Conservation (phyloP, 2,888 invertebrate genomes). For the Esperia sulphurella region DNA sequence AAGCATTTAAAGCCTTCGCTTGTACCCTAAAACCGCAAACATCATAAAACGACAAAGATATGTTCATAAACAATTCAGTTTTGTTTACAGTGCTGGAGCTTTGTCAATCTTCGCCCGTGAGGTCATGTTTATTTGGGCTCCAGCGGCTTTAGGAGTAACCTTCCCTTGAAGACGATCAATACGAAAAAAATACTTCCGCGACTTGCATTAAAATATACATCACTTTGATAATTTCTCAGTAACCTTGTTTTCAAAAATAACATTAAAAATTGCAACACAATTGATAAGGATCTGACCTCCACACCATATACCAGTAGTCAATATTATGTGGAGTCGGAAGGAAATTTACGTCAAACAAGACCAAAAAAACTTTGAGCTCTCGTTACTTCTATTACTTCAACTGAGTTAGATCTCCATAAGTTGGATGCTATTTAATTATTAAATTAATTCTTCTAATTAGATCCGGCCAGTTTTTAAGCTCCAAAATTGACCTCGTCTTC, state of each 20-base stretch:
- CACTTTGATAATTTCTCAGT: background rate
- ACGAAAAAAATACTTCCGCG: constrained; percentile 8
- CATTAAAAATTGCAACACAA: constrained; percentile 3
- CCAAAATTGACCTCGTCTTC: no score
- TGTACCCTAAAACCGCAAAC: no score
- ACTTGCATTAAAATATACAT: background rate
- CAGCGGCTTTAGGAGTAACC: constrained; percentile 26
- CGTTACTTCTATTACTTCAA: no score
- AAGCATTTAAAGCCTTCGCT: no score
- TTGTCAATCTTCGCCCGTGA: constrained; percentile 26
- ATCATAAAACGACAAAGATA: background rate
- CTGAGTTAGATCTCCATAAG: no score
- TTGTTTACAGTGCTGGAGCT: constrained; percentile 9
- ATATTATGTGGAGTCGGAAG: background rate
- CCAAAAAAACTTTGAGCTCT: no score
- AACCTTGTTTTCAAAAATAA: constrained; percentile 1
- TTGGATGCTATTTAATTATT: no score
- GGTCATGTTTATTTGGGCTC: background rate
- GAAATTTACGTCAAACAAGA: background rate
- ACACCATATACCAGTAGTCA: background rate
- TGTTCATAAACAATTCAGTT: background rate
- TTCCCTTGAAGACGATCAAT: constrained; percentile 50
- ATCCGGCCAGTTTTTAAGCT: no score
- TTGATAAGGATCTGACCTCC: background rate
- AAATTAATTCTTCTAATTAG: no score